These are phyloP conservation scores for Mus spicilegus DNA, from an alignment of 2,113 vertebrate species.

Conservation along the genomic window DNA sequence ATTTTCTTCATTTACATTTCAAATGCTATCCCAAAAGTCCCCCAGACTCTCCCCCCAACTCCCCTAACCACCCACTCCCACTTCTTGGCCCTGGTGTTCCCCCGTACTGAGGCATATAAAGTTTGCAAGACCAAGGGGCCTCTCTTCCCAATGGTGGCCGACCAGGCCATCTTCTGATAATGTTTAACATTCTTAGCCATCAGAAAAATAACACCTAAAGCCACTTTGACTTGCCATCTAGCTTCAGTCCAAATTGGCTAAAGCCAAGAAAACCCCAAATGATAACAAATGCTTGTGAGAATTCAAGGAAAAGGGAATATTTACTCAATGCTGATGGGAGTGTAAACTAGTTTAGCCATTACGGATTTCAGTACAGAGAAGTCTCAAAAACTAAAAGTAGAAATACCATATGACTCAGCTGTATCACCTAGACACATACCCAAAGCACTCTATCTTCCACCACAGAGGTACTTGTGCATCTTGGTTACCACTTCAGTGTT, in stretches of 20 bases:
- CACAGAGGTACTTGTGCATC: background rate
- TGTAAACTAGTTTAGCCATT: background rate
- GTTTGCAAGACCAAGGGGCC: no score
- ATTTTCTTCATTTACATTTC: no score
- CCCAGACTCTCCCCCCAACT: no score
- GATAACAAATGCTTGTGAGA: background rate
- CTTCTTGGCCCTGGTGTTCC: no score
- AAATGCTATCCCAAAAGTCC: no score
- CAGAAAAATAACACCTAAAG: background rate
- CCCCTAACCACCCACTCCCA: no score
- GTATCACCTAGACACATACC: background rate
- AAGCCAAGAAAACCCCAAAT: background rate
- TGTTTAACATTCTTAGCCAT: background rate
- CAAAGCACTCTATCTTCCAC: background rate
- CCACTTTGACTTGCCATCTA: background rate
- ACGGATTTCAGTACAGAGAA: background rate
- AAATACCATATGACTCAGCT: background rate
- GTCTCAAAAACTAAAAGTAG: background rate
- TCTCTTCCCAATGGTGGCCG: no score
- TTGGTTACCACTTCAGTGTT: background rate
- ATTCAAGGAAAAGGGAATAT: background rate
- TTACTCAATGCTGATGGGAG: background rate
- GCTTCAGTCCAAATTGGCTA: background rate
- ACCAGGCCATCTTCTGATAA: no score
- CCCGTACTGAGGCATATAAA: no score